Base-by-base conservation (phyloP, 2,888 invertebrate genomes). In the Entomobrya proxima region DNA sequence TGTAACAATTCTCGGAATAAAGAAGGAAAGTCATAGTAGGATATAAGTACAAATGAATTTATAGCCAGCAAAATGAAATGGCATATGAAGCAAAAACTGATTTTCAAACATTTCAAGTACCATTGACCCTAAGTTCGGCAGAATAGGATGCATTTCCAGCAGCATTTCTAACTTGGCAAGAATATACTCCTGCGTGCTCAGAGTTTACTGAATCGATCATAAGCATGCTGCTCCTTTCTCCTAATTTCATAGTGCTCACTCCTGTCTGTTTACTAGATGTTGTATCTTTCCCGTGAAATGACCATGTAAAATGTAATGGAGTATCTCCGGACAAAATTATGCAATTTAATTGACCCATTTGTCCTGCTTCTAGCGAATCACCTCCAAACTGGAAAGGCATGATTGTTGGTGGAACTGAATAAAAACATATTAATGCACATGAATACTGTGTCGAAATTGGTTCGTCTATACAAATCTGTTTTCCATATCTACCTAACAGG, bases 221-320 rank as follows among this genome's bases (percentile, higher is more conserved):
- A 6, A 77, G 61, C 35, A 77, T 93, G 89, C 94, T 95, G 90
- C 94, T 94, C 91, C 93, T 93, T 89, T 93, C 93, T 89, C 93
- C 87, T 76, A 87, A 74, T 69, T 93, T 93, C 40, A 93, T 92
- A 69, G 93, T 92, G 11, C 93, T 92, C 52, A 95, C 92, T 64
- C 94, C 94, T 85, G 92, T 92, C 87, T 93, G 87, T 27, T 81
- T 83, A 27, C 75, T 85, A 9, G 86, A 69, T 1, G 86, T 72
- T 18, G 86, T 77, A 7, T 86, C 74, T 72, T 93, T 91, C 77
- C 94, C 94, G 91, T 96, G 95, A 92, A 95, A 95, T 91, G 94
- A 94, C 96, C 97, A 97, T 76, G 93, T 93, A 87, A 97, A 94
- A 88, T 93, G 94, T 88, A 97, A 93, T 1, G 97, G 97, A 90